Percentiles rank a stretch among this genome's conserved stretches.
Conservation (phyloP, 2,113 vertebrate species). For the Peromyscus maniculatus region DNA sequence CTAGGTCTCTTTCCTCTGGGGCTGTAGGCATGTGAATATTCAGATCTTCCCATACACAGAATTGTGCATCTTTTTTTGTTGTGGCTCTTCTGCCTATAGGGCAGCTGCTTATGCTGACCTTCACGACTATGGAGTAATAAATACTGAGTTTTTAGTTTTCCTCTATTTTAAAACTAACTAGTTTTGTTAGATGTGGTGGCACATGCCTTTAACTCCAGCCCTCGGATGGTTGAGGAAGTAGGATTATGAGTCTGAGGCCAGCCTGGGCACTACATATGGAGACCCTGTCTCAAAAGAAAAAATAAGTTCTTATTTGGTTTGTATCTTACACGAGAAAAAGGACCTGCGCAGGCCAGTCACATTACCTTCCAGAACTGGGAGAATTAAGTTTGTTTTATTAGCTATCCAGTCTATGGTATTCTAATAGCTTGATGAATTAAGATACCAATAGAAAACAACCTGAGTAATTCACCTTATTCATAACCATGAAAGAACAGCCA, state of each 20-base stretch:
- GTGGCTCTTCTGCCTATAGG: neutral
- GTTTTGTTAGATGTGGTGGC: neutral
- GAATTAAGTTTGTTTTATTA: neutral
- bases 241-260: neutral
- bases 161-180: neutral
- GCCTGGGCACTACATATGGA: neutral
- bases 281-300: neutral
- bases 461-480: conserved; percentile 5
- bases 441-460: neutral
- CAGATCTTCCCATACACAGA: neutral
- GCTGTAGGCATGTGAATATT: neutral
- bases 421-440: neutral
- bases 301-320: neutral
- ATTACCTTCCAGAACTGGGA: neutral
- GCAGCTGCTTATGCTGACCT: neutral
- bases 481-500: conserved; percentile 21
- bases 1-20: neutral
- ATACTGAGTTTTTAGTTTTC: neutral
- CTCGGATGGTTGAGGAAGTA: neutral
- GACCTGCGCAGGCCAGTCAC: neutral
- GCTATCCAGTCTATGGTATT: neutral
- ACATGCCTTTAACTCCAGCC: neutral
- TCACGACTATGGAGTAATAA: neutral
- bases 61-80: neutral
- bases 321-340: neutral